Percentiles rank a stretch among this genome's conserved stretches.
Evolutionary conservation across 2,113 vertebrate genomes (phyloP).

Genomic region (Silurus glanis): DNA sequence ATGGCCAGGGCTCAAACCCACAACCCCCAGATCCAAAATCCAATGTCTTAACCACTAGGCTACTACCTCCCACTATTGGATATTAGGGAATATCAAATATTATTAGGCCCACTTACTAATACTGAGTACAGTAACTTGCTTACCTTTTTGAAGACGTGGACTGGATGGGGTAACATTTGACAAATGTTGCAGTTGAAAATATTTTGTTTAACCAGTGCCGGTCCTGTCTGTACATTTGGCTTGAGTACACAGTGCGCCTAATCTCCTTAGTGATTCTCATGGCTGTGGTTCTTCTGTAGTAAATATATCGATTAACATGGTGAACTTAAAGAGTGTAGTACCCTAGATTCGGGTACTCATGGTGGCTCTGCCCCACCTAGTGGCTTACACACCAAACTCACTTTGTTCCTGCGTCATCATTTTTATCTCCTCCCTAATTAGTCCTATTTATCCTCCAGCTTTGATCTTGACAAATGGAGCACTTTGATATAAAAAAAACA

Average conservation of each 20-base stretch:
- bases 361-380: slow-evolving; percentile 89
- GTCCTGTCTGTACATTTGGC: neutral
- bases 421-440: slow-evolving; percentile 62
- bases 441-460: slow-evolving; percentile 58
- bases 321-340: slow-evolving; percentile 95
- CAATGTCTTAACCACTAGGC: too few species aligned
- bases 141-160: neutral
- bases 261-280: neutral
- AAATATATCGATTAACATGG: slow-evolving; percentile 76
- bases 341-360: slow-evolving; percentile 80
- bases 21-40: too few species aligned
- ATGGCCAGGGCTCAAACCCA: too few species aligned
- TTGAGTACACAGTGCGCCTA: neutral
- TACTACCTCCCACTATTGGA: neutral
- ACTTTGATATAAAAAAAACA: neutral
- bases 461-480: slow-evolving; percentile 55
- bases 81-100: neutral
- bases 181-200: too few species aligned
- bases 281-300: neutral
- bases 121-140: neutral
- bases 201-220: neutral
- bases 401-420: slow-evolving; percentile 17
- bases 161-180: too few species aligned
- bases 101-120: too few species aligned
- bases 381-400: slow-evolving; percentile 63